A percentile compares a stretch with the other conserved stretches of the same genome.
phyloP scores from a whole-genome alignment of 37 sponge, comb jelly and placozoan genomes.

The Ephydatia muelleri region DNA sequence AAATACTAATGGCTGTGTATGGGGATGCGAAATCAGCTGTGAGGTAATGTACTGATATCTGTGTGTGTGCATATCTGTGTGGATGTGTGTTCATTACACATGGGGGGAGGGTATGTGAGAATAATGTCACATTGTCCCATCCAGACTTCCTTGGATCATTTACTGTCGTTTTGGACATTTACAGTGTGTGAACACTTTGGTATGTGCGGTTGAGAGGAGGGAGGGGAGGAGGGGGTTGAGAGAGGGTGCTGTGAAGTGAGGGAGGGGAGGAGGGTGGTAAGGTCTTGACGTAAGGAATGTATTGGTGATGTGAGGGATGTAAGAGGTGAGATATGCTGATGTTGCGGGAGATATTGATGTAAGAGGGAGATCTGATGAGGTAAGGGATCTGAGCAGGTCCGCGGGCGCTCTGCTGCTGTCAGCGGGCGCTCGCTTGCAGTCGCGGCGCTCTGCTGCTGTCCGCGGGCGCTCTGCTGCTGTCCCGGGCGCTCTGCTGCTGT shows the following conservation, averaged over 20 bases:
- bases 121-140: neutral
- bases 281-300: constrained; percentile 16
- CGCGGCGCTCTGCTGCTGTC: too few species aligned
- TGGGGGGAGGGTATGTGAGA: too few species aligned
- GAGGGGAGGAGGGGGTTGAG: neutral
- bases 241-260: neutral
- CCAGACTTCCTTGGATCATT: neutral
- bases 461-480: too few species aligned
- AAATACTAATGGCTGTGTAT: neutral
- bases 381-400: too few species aligned
- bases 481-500: too few species aligned
- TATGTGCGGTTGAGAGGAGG: constrained; percentile 48
- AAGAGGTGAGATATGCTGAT: constrained; percentile 34
- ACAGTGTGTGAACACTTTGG: constrained; percentile 64
- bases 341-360: too few species aligned
- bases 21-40: neutral
- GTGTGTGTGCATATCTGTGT: neutral
- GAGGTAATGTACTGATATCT: neutral
- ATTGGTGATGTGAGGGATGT: too few species aligned
- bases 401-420: too few species aligned
- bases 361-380: constrained; percentile 11
- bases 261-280: constrained; percentile 18
- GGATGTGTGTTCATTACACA: constrained; percentile 47
- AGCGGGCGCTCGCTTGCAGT: too few species aligned
- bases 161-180: neutral